These are phyloP conservation scores for Nematopogon swammerdamellus DNA, from an alignment of 2,888 invertebrate species.

Conservation along the genomic window DNA sequence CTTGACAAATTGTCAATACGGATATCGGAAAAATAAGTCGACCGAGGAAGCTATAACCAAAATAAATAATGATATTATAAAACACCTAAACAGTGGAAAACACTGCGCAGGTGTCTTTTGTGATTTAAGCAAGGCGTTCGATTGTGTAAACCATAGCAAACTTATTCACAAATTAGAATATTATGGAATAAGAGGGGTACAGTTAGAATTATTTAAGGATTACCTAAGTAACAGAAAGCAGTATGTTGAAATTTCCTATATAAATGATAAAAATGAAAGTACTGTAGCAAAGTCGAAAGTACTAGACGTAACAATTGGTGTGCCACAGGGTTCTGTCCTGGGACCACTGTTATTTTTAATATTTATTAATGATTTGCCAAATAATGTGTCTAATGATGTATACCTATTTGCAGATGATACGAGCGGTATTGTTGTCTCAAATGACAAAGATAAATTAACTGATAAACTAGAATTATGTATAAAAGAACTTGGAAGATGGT, in stretches of 20 bases:
- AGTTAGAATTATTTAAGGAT: not conserved
- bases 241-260: not conserved
- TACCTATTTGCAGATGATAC: conserved; percentile 1
- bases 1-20: not conserved
- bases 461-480: not conserved
- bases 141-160: not conserved
- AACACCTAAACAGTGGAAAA: not conserved
- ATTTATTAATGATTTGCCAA: not conserved
- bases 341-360: not conserved
- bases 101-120: no score
- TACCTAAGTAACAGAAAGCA: not conserved
- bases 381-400: not conserved
- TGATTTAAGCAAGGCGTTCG: not conserved
- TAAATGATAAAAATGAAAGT: not conserved
- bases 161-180: not conserved
- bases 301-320: no score
- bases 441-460: not conserved
- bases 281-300: not conserved
- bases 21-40: not conserved
- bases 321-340: not conserved
- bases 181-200: conserved; percentile 1
- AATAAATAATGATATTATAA: not conserved
- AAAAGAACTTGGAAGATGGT: not conserved
- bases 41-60: not conserved
- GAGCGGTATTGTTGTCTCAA: not conserved